Evolutionary conservation across 1,140 invertebrate species (phyloP).

Genomic region (Asbolus verrucosus): DNA sequence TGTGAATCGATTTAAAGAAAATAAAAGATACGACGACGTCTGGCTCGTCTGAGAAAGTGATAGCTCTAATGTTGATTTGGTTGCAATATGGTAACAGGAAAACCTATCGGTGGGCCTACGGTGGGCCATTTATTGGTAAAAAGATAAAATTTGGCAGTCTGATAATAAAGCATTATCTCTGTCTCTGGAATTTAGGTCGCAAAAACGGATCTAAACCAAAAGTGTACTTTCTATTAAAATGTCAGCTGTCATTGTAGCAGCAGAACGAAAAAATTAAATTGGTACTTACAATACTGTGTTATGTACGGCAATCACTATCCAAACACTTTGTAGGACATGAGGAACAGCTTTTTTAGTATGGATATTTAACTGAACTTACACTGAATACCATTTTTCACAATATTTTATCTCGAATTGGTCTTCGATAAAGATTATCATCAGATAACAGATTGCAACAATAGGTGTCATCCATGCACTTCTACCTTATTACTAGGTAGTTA

Average conservation of each 20-base stretch:
- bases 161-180: conserved; percentile 51
- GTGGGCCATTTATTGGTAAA: conserved; percentile 17
- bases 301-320: conserved; percentile 54
- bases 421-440: conserved; percentile 46
- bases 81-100: conserved; percentile 32
- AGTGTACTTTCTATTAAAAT: conserved; percentile 58
- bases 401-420: conserved; percentile 40
- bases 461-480: conserved; percentile 48
- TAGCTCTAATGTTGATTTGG: conserved; percentile 24
- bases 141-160: conserved; percentile 26
- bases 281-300: conserved; percentile 59
- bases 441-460: conserved; percentile 39
- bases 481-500: conserved; percentile 21
- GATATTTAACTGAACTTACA: conserved; percentile 31
- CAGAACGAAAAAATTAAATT: conserved; percentile 43
- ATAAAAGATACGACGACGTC: conserved; percentile 20
- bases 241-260: conserved; percentile 49
- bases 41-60: conserved; percentile 31
- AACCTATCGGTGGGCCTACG: conserved; percentile 4
- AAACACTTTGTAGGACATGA: conserved; percentile 49
- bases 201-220: conserved; percentile 57
- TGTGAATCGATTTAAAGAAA: conserved; percentile 8
- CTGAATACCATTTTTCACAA: conserved; percentile 44
- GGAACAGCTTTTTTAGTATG: conserved; percentile 35
- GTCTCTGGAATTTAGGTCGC: conserved; percentile 57